Evolutionary conservation across 2,797 vertebrate genomes (phyloP).

Genomic region (Avahi laniger): DNA sequence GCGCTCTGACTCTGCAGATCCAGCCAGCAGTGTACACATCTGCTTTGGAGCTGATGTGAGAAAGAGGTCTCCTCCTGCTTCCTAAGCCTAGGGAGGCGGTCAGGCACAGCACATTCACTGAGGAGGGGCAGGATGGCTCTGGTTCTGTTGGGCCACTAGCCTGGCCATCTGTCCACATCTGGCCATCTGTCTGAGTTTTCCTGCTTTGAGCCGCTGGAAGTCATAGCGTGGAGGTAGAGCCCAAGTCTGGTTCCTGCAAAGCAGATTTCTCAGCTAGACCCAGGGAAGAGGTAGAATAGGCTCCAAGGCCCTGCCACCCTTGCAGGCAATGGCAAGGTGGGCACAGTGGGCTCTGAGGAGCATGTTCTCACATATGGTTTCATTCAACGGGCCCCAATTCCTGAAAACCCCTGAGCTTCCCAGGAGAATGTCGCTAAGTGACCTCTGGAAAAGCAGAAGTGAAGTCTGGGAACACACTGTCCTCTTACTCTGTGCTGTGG

Average conservation of each 20-base stretch:
- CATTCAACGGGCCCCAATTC: constrained; percentile 75
- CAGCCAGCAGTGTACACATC: constrained; percentile 48
- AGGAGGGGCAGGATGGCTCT: background rate
- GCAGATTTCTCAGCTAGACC: background rate
- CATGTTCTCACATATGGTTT: constrained; percentile 81
- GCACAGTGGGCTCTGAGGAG: constrained; percentile 63
- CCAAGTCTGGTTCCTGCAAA: background rate
- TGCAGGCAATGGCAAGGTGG: background rate
- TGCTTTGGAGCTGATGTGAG: constrained; percentile 60
- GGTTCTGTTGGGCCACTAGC: background rate
- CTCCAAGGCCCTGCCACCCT: background rate
- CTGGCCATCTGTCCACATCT: constrained; percentile 4
- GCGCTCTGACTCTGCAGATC: background rate
- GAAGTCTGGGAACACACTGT: constrained; percentile 82
- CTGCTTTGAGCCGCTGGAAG: background rate
- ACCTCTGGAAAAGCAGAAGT: constrained; percentile 82
- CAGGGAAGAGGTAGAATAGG: background rate
- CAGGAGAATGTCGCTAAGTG: constrained; percentile 76
- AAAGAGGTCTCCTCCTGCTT: background rate
- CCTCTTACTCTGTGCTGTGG: constrained; percentile 60
- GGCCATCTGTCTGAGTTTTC: constrained; percentile 1
- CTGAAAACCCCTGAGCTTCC: constrained; percentile 81
- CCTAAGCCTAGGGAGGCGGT: background rate
- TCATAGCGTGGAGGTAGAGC: background rate
- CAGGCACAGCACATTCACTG: background rate